A percentile compares a stretch with the other conserved stretches of the same genome.
These are phyloP conservation scores for Nasonia giraulti DNA, from an alignment of 1,140 invertebrate species.

Conservation along the genomic window DNA sequence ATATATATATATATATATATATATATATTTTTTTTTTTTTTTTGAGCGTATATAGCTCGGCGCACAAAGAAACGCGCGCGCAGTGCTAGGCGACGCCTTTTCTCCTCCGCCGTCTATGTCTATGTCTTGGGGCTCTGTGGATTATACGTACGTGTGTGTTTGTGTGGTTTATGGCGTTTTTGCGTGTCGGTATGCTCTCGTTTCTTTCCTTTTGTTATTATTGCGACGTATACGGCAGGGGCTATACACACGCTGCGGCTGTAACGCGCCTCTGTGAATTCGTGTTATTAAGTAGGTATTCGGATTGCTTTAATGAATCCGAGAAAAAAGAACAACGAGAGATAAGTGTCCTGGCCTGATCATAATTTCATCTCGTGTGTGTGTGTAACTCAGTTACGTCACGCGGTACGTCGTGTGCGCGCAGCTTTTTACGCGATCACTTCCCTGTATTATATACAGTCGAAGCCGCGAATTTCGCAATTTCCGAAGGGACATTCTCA, in stretches of 20 bases:
- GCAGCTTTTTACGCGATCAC: too few relatives aligned
- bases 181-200: neutral
- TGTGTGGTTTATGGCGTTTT: neutral
- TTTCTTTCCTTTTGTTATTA: neutral
- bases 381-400: too few relatives aligned
- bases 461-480: neutral
- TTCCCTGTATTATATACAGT: too few relatives aligned
- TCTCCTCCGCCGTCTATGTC: neutral
- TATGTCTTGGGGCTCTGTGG: neutral
- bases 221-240: neutral
- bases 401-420: too few relatives aligned
- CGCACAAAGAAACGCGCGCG: too few relatives aligned
- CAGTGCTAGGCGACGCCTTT: neutral
- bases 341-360: too few relatives aligned
- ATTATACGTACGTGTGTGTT: neutral
- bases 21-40: too few relatives aligned
- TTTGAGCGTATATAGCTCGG: neutral
- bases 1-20: neutral
- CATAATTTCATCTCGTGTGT: too few relatives aligned
- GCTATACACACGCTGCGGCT: too few relatives aligned
- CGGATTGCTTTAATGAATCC: neutral
- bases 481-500: neutral
- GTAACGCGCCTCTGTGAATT: neutral
- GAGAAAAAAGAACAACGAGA: neutral
- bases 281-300: neutral